Conservation (phyloP, 2,113 vertebrate genomes). For the Herpetotheres cachinnans region DNA sequence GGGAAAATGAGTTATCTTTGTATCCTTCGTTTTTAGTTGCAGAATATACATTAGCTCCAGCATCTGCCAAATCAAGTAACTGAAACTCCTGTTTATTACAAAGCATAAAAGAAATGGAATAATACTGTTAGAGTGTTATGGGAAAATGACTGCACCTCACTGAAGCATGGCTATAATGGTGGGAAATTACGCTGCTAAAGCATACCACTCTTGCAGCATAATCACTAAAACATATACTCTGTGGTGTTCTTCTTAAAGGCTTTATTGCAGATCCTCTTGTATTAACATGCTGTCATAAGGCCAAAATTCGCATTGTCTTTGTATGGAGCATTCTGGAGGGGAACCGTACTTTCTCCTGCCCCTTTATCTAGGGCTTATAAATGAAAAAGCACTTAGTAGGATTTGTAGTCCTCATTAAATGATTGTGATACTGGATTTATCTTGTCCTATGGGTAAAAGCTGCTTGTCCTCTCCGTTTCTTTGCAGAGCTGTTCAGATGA, state of each 20-base stretch:
- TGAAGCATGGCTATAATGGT: not conserved
- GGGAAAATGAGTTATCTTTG: not conserved
- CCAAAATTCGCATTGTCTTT: not conserved
- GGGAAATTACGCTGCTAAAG: not conserved
- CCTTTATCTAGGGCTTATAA: constrained; percentile 31
- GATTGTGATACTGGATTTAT: constrained; percentile 33
- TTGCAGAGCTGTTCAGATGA: not conserved
- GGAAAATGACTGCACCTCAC: not conserved
- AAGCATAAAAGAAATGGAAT: not conserved
- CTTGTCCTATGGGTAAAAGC: constrained; percentile 34
- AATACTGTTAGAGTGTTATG: not conserved
- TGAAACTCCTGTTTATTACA: not conserved
- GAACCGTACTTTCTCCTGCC: not conserved
- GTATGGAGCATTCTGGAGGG: constrained; percentile 4
- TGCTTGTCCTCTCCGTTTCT: constrained; percentile 19
- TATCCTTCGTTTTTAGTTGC: not conserved
- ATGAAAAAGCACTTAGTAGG: constrained; percentile 14
- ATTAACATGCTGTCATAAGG: not conserved
- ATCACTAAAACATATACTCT: not conserved
- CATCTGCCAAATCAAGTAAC: not conserved
- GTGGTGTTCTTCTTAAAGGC: not conserved
- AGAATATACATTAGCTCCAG: not conserved
- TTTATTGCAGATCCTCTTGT: not conserved
- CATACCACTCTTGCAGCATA: not conserved
- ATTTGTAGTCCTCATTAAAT: constrained; percentile 45